Percentiles rank a stretch among this genome's conserved stretches.
These are phyloP conservation scores for Dipodomys merriami DNA, from an alignment of 2,113 vertebrate genomes.

Conservation along the genomic window DNA sequence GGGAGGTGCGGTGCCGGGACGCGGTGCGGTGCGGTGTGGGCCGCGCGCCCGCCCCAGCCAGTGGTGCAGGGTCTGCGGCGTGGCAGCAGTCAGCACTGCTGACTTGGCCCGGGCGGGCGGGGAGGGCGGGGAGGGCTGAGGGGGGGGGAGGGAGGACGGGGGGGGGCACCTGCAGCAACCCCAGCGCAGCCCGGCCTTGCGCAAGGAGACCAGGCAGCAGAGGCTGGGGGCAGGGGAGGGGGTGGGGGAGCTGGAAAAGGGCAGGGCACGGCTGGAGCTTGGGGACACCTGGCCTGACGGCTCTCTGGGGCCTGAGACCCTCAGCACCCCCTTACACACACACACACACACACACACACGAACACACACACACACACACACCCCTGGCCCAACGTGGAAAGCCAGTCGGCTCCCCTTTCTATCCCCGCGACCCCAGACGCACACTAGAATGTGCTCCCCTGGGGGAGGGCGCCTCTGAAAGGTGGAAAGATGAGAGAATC, in stretches of 20 bases:
- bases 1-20: constrained; percentile 67
- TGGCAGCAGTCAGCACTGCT: constrained; percentile 75
- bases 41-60: constrained; percentile 46
- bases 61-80: constrained; percentile 76
- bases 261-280: constrained; percentile 66
- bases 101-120: constrained; percentile 67
- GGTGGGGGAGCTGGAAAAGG: background rate
- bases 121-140: background rate
- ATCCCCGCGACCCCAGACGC: background rate
- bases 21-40: background rate
- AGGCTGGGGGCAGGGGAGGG: background rate
- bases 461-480: no score
- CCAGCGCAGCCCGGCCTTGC: constrained; percentile 61
- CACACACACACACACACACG: no score
- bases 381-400: background rate
- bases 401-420: background rate
- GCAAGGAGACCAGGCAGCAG: constrained; percentile 11
- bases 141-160: background rate
- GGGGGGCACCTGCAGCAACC: constrained; percentile 57
- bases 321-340: background rate
- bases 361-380: background rate
- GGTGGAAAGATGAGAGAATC: background rate
- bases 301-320: background rate
- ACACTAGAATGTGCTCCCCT: background rate
- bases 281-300: background rate